A percentile compares a stretch with the other conserved stretches of the same genome.
Conservation (phyloP, 2,888 invertebrate genomes). For the Aphelenchoides bicaudatus region DNA sequence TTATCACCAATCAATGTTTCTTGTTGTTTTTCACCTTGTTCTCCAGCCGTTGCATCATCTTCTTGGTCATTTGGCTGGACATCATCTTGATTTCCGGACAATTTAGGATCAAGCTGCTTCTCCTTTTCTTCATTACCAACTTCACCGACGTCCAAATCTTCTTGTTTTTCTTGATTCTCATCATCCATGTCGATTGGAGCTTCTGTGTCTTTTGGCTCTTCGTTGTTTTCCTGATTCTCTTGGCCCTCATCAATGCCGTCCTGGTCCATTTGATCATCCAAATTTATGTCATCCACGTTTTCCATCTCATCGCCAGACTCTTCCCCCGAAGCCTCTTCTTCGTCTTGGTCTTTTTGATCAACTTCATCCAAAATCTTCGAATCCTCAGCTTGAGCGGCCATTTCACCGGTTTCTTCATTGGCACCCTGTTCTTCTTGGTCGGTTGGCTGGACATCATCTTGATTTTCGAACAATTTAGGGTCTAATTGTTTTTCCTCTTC, state of each 20-base stretch:
- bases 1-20: no score
- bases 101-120: slow-evolving; percentile 17
- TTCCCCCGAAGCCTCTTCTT: slow-evolving; percentile 60
- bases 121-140: slow-evolving; percentile 30
- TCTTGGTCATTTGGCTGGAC: slow-evolving; percentile 29
- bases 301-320: slow-evolving; percentile 27
- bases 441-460: slow-evolving; percentile 65
- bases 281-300: slow-evolving; percentile 30
- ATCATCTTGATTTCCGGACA: slow-evolving; percentile 30
- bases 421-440: slow-evolving; percentile 32
- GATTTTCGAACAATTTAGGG: slow-evolving; percentile 93
- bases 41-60: slow-evolving; percentile 31
- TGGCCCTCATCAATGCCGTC: slow-evolving; percentile 25
- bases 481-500: slow-evolving; percentile 80
- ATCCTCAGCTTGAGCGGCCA: slow-evolving; percentile 66
- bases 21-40: slow-evolving; percentile 33
- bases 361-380: slow-evolving; percentile 73
- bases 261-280: slow-evolving; percentile 43
- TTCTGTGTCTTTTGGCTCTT: slow-evolving; percentile 39
- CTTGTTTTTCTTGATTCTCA: slow-evolving; percentile 45
- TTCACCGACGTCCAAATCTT: slow-evolving; percentile 26
- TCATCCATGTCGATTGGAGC: slow-evolving; percentile 61
- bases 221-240: slow-evolving; percentile 30
- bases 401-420: slow-evolving; percentile 66
- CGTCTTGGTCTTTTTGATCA: slow-evolving; percentile 67